Base-by-base conservation (phyloP, 2,888 invertebrate genomes). In the Phania funesta region DNA sequence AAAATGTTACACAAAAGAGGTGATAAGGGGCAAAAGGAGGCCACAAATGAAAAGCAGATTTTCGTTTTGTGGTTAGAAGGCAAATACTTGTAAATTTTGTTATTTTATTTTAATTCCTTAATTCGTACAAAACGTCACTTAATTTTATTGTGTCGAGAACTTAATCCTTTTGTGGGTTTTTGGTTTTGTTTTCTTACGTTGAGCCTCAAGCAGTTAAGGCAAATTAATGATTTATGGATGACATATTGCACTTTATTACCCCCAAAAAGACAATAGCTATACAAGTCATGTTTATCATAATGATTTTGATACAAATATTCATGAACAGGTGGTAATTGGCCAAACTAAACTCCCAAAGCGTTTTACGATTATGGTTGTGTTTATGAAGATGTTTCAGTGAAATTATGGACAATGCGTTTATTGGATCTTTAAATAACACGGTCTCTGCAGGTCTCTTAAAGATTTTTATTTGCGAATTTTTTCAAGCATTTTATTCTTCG, bases 141-240 rank as follows among this genome's bases (percentile, higher is more conserved):
- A 20, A 54, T 68, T 35, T 54, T 52, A 16, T 46, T 9, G 20
- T 38, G 26, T 7, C 29, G n/a, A 20, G 26, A 56, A 35, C 20
- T 16, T 56, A 65, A 75, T 38, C 46, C 46, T 48, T 56, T 48
- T 46, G 46, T 56, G 18, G 24, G n/a, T 56, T 73, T 62, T 29
- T 3, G 4, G 0, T 44, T 16, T 44, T 5, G n/a, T 16, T 52
- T 26, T 24, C 1, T 11, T 7, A n/a, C 16, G 16, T 7, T 26
- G 24, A 52, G 9, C 26, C n/a, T 26, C 5, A 26, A 26, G 32
- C 20, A 2, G 16, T 76, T 41, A 22, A 38, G 4, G 18, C n/a
- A 20, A 29, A 70, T 32, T 46, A 20, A 44, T 54, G 16, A 16
- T 44, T 52, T 24, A 24, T 29, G 29, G 29, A 4, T 7, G 29